Conservation (phyloP, 2,888 invertebrate species). For the Fragum fragum region DNA sequence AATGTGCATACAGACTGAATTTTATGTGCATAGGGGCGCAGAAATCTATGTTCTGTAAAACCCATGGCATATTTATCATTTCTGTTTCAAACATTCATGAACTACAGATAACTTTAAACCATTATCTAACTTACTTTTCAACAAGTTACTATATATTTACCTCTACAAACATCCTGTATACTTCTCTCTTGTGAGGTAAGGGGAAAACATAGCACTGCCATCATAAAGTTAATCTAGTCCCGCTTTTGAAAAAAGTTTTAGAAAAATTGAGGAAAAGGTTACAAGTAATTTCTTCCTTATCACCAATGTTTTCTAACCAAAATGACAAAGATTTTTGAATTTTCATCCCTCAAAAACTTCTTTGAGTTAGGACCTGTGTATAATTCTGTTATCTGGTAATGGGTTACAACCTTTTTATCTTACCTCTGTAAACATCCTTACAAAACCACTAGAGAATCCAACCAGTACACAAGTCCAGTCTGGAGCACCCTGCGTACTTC, state of each 20-base stretch:
- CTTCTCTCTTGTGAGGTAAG: slow-evolving; percentile 87
- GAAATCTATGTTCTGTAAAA: too few relatives aligned
- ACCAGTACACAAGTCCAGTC: slow-evolving; percentile 98
- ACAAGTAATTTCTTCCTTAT: slow-evolving; percentile 2
- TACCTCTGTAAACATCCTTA: slow-evolving; percentile 95
- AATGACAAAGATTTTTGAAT: background rate
- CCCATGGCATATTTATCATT: too few relatives aligned
- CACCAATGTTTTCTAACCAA: background rate
- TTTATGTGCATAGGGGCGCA: too few relatives aligned
- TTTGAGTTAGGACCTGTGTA: background rate
- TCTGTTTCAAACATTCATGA: too few relatives aligned
- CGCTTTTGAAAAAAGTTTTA: background rate
- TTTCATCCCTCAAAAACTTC: background rate
- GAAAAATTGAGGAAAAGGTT: background rate
- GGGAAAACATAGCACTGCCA: slow-evolving; percentile 84
- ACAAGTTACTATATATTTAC: too few relatives aligned
- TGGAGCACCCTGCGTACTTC: slow-evolving; percentile 90
- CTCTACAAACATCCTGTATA: background rate
- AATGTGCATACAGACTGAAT: too few relatives aligned
- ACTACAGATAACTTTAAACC: too few relatives aligned
- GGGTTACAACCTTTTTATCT: background rate
- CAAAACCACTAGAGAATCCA: slow-evolving; percentile 94
- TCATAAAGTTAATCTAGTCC: slow-evolving; percentile 88
- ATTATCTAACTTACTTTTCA: too few relatives aligned
- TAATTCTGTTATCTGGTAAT: background rate